Conservation (phyloP, 2,113 vertebrate genomes). For the Progne subis region DNA sequence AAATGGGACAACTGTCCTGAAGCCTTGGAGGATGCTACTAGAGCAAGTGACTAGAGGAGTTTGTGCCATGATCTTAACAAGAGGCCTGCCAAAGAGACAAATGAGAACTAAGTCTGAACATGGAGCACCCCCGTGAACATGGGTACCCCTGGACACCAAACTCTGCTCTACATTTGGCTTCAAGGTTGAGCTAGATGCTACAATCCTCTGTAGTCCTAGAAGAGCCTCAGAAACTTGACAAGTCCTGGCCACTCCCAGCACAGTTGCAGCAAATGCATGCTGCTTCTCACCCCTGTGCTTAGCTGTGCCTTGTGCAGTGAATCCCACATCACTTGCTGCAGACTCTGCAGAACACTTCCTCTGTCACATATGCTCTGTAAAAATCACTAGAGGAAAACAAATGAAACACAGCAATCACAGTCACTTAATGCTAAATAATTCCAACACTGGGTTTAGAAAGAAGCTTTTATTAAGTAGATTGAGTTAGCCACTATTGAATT, state of each 20-base stretch:
- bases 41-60: background rate
- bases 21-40: background rate
- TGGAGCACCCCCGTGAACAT: background rate
- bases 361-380: background rate
- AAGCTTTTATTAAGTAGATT: slow-evolving; percentile 36
- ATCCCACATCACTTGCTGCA: background rate
- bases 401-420: background rate
- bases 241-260: background rate
- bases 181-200: background rate
- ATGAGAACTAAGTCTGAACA: background rate
- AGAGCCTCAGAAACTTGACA: background rate
- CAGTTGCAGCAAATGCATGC: background rate
- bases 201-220: background rate
- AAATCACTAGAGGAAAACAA: background rate
- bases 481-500: background rate
- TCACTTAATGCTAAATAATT: background rate
- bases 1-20: background rate
- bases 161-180: background rate
- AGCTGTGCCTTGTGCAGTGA: background rate
- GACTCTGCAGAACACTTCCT: background rate
- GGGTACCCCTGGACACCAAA: background rate
- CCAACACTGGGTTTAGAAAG: background rate
- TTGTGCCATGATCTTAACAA: background rate
- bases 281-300: background rate
- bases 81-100: background rate